Evolutionary conservation across 2,113 vertebrate species (phyloP).

Genomic region (Phalacrocorax pelagicus): DNA sequence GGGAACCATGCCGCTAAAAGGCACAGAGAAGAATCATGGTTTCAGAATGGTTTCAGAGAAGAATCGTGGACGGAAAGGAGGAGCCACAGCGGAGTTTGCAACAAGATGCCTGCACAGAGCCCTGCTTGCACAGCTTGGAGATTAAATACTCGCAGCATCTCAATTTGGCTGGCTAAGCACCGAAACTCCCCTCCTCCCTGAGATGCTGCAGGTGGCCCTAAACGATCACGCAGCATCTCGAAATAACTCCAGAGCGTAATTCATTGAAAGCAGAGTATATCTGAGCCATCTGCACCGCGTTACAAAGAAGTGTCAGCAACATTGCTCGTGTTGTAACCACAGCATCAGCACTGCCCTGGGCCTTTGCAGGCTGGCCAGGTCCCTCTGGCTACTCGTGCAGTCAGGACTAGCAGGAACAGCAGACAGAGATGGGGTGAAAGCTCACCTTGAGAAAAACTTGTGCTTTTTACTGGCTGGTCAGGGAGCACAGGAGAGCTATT

Average conservation of each 20-base stretch:
- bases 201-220: constrained; percentile 4
- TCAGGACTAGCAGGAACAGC: not conserved
- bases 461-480: not conserved
- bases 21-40: fast-evolving
- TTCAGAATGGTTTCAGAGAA: not conserved
- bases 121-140: not conserved
- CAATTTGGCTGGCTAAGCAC: not conserved
- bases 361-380: fast-evolving
- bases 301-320: not conserved
- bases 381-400: fast-evolving
- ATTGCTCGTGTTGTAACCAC: fast-evolving
- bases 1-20: not conserved
- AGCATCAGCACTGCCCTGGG: not conserved
- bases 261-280: fast-evolving
- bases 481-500: not conserved
- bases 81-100: not conserved
- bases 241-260: fast-evolving
- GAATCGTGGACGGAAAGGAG: fast-evolving
- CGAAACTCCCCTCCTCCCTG: not conserved
- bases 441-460: not conserved
- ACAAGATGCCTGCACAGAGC: not conserved
- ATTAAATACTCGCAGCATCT: not conserved
- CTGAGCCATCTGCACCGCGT: not conserved
- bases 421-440: not conserved
- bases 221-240: not conserved